Percentiles rank a stretch among this genome's conserved stretches.
Evolutionary conservation across 2,113 vertebrate species (phyloP).

Genomic region (Amazona vittata): DNA sequence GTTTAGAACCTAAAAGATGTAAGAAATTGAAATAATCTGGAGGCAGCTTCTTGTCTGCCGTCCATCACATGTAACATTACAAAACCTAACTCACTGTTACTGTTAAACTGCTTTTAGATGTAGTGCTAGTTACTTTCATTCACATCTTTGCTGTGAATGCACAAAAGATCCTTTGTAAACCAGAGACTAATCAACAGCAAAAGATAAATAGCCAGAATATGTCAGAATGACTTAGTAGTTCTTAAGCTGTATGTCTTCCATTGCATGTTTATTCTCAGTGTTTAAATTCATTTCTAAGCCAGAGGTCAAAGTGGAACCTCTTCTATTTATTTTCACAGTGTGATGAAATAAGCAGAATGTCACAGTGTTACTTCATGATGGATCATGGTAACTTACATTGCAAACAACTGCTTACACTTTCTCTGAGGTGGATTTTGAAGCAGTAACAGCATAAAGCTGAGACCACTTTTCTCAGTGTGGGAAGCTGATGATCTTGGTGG

Average conservation of each 20-base stretch:
- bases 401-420: slow-evolving; percentile 19
- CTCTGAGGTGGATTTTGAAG: neutral
- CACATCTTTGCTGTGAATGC: neutral
- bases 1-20: neutral
- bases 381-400: neutral
- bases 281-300: slow-evolving; percentile 29
- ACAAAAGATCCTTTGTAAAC: neutral
- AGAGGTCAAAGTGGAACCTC: slow-evolving; percentile 11
- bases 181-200: neutral
- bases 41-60: neutral
- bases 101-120: neutral
- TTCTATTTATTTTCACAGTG: slow-evolving; percentile 37
- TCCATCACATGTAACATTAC: neutral
- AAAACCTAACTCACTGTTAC: neutral
- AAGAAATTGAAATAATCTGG: neutral
- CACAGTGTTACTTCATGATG: neutral
- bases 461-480: neutral
- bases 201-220: neutral
- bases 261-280: slow-evolving; percentile 23
- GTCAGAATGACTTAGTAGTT: neutral
- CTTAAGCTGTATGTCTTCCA: neutral
- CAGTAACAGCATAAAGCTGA: neutral
- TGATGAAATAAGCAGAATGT: neutral
- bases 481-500: neutral
- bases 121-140: neutral